Conservation (phyloP, 2,797 vertebrate species). For the Trachurus trachurus region DNA sequence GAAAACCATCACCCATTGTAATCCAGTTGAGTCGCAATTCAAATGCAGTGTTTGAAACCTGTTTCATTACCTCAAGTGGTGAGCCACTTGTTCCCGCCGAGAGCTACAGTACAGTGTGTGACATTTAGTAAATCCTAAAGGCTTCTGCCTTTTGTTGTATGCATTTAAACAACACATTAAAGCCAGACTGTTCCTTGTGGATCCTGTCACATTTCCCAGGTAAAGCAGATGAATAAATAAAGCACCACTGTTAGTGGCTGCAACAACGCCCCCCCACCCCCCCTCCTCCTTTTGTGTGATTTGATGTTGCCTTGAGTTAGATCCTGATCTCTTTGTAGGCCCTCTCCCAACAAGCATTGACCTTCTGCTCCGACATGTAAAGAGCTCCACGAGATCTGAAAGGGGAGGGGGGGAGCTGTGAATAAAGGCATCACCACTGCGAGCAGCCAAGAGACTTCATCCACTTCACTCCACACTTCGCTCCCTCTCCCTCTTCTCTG, state of each 20-base stretch:
- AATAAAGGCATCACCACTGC: slow-evolving; percentile 80
- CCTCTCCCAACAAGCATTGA: slow-evolving; percentile 80
- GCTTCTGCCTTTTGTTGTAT: slow-evolving; percentile 67
- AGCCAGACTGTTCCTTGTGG: slow-evolving; percentile 64
- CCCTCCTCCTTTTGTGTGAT: slow-evolving; percentile 51
- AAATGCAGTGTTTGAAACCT: slow-evolving; percentile 58
- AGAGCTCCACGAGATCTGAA: slow-evolving; percentile 77
- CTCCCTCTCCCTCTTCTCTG: slow-evolving; percentile 57
- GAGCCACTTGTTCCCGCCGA: slow-evolving; percentile 59
- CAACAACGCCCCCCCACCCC: slow-evolving; percentile 11
- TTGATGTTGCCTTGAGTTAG: slow-evolving; percentile 76
- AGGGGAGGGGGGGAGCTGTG: slow-evolving; percentile 65
- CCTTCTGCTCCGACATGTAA: slow-evolving; percentile 81
- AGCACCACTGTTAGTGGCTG: slow-evolving; percentile 50
- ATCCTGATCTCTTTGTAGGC: slow-evolving; percentile 78
- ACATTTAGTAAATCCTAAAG: slow-evolving; percentile 73
- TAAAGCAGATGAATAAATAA: slow-evolving; percentile 82
- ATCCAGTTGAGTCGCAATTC: slow-evolving; percentile 36
- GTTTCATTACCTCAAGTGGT: slow-evolving; percentile 66
- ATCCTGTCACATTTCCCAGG: slow-evolving; percentile 76
- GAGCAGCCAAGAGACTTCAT: slow-evolving; percentile 79
- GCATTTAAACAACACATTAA: slow-evolving; percentile 81
- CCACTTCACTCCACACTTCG: slow-evolving; percentile 71
- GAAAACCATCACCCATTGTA: slow-evolving; percentile 21
- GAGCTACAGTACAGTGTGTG: slow-evolving; percentile 55